Base-by-base conservation (phyloP, 2,113 vertebrate genomes). In the Nansenia antarctica region DNA sequence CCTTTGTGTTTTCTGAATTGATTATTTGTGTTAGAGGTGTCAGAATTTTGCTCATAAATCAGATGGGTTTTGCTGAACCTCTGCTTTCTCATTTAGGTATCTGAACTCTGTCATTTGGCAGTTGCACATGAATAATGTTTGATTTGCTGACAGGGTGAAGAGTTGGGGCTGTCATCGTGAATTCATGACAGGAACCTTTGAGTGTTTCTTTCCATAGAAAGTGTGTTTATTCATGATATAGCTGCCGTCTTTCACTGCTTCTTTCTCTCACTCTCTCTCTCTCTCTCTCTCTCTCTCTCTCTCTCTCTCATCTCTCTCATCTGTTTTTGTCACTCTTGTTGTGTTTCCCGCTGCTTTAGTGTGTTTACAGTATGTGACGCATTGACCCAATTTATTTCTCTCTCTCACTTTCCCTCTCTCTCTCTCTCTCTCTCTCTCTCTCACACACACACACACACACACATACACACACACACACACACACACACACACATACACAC, bases 11-110 rank as follows among this genome's bases (percentile, higher is more conserved):
- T 73, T 78, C 60, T 65, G 63, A 80, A 69, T 18, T 45, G 67
- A 81, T 79, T 73, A 75, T 62, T 82, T 59, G 32, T 70, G 26
- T 71, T 53, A 74, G 81, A 84, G 81, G 69, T 82, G 76, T 86
- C 76, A 74, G 73, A 72, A 42, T 58, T 54, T 35, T 59, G 45
- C 34, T 34, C 54, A 24, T 68, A 79, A 69, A 75, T 53, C 15
- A 57, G 9, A 55, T 32, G 18, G 65, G 2, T 54, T 26, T 14
- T 9, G 32, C n/a, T 32, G 37, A 5, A 65, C 22, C 32, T 32
- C 9, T 59, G 37, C n/a, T 71, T 65, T 80, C 66, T 81, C 69
- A 82, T 85, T 86, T 76, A 59, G 79, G 69, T 5, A 52, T 47
- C 47, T 65, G 62, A 69, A 60, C 77, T 77, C 77, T 83, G 75